Evolutionary conservation across 2,888 invertebrate genomes (phyloP).

Genomic region (Stenurella melanura): DNA sequence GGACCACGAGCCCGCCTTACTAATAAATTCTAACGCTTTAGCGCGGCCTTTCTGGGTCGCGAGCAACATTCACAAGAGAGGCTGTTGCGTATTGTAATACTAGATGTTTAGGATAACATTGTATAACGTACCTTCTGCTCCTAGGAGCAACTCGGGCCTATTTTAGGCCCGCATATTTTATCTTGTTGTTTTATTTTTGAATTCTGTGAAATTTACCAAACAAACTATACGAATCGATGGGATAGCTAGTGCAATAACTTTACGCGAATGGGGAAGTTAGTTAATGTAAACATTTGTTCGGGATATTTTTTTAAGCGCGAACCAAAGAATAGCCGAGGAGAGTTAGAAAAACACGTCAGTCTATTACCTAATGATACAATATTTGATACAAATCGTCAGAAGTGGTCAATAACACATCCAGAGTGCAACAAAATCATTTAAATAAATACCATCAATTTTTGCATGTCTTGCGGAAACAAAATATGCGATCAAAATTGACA

Average conservation of each 20-base stretch:
- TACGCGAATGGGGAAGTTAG: conserved; percentile 29
- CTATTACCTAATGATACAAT: too few species aligned
- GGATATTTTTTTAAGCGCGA: conserved; percentile 13
- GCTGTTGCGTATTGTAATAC: conserved; percentile 73
- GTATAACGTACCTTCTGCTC: conserved; percentile 64
- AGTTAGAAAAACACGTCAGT: not conserved
- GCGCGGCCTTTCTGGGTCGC: conserved; percentile 64
- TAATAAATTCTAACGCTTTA: conserved; percentile 75
- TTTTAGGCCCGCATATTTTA: conserved; percentile 28
- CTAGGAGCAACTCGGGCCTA: conserved; percentile 33
- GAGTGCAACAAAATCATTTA: too few species aligned
- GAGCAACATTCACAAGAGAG: conserved; percentile 72
- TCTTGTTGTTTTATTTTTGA: conserved; percentile 29
- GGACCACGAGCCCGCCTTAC: conserved; percentile 40
- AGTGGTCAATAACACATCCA: too few species aligned
- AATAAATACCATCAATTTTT: too few species aligned
- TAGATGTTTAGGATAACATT: conserved; percentile 69
- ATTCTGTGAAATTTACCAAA: conserved; percentile 48
- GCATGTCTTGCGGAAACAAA: too few species aligned
- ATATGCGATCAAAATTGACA: too few species aligned
- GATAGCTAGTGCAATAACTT: conserved; percentile 49
- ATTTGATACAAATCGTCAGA: too few species aligned
- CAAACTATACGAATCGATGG: conserved; percentile 47
- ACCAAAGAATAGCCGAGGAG: conserved; percentile 20
- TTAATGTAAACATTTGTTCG: conserved; percentile 4